Percentiles rank a stretch among this genome's conserved stretches.
Evolutionary conservation across 1,140 invertebrate species (phyloP).

Genomic region (Philaenus spumarius): DNA sequence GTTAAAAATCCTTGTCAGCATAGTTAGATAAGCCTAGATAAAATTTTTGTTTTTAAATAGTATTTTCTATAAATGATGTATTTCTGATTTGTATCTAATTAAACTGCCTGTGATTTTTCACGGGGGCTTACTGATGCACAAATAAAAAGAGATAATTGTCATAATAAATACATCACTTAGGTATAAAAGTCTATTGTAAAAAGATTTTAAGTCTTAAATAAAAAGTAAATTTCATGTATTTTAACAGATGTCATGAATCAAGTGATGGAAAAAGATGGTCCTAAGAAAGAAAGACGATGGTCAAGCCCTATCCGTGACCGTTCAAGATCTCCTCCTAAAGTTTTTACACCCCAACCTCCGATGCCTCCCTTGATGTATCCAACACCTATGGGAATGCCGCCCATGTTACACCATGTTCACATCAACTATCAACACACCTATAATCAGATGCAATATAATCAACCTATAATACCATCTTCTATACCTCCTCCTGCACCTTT

Average conservation of each 20-base stretch:
- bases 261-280: slow-evolving; percentile 21
- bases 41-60: no score
- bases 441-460: slow-evolving; percentile 19
- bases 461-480: slow-evolving; percentile 36
- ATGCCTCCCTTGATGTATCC: slow-evolving; percentile 19
- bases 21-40: no score
- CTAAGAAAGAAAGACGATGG: slow-evolving; percentile 34
- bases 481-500: slow-evolving; percentile 44
- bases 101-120: no score
- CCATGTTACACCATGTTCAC: background rate
- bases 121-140: no score
- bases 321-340: slow-evolving; percentile 29
- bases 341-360: slow-evolving; percentile 22
- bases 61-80: no score
- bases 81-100: no score
- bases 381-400: slow-evolving; percentile 26
- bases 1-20: no score
- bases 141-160: no score
- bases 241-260: background rate
- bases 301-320: background rate
- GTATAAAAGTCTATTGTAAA: no score
- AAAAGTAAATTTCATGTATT: background rate
- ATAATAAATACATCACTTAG: no score
- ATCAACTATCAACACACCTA: slow-evolving; percentile 3
- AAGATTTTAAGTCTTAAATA: no score